Evolutionary conservation across 2,113 vertebrate species (phyloP).

Genomic region (Dryoscopus gambensis): DNA sequence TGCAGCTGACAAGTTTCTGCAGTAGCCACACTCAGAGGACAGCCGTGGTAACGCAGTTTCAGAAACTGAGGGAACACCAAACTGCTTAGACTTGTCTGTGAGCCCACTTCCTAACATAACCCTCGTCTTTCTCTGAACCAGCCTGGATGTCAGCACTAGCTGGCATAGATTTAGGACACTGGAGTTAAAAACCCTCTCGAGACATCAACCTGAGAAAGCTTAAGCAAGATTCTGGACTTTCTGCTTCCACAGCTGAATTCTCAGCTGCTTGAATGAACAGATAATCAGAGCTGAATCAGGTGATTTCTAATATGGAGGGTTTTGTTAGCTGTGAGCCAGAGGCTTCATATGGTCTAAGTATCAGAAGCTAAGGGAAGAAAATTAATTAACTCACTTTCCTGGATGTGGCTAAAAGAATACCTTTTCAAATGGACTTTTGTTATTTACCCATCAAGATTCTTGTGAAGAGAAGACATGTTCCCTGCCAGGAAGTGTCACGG

Average conservation of each 20-base stretch:
- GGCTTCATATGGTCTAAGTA: background rate
- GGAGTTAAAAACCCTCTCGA: background rate
- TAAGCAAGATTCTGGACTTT: background rate
- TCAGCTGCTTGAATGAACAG: background rate
- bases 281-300: background rate
- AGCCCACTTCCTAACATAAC: background rate
- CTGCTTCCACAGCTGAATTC: background rate
- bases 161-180: background rate
- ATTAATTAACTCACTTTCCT: background rate
- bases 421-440: background rate
- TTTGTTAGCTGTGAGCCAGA: background rate
- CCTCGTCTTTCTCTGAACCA: background rate
- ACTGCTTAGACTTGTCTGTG: background rate
- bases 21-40: background rate
- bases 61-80: background rate
- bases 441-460: background rate
- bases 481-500: background rate
- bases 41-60: accelerated
- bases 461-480: background rate
- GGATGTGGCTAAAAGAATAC: background rate
- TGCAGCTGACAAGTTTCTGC: background rate
- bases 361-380: background rate
- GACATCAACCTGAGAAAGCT: background rate
- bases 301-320: background rate
- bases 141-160: background rate